These are phyloP conservation scores for Leptinotarsa texana DNA, from an alignment of 1,140 invertebrate genomes.

Conservation along the genomic window DNA sequence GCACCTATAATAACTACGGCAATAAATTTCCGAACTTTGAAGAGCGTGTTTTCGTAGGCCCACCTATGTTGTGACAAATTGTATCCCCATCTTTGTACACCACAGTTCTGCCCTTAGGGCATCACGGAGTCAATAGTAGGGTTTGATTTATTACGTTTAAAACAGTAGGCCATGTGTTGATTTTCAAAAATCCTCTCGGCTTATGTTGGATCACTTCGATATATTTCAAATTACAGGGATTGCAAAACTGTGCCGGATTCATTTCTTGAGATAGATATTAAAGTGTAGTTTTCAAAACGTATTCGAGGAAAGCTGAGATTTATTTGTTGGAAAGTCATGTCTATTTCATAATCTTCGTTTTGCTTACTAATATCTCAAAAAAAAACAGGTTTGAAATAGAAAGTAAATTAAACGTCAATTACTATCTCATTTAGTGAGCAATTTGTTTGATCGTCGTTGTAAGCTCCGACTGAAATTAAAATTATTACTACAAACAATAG, in stretches of 20 bases:
- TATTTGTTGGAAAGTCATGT: too few relatives aligned
- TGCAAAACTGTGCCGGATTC: not conserved
- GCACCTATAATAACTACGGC: conserved; percentile 9
- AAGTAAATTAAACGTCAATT: too few relatives aligned
- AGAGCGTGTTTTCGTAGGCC: conserved; percentile 24
- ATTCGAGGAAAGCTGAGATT: too few relatives aligned
- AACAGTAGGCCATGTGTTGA: conserved; percentile 39
- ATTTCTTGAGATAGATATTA: too few relatives aligned
- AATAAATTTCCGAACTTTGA: conserved; percentile 14
- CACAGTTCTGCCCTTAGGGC: conserved; percentile 18
- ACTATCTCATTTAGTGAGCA: too few relatives aligned
- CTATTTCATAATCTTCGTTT: too few relatives aligned
- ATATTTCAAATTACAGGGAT: not conserved
- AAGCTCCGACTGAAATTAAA: too few relatives aligned
- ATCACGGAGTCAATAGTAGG: not conserved
- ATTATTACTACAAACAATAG: too few relatives aligned
- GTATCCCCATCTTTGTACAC: conserved; percentile 24
- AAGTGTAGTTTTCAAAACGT: too few relatives aligned
- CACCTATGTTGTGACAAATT: conserved; percentile 46
- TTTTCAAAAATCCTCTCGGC: conserved; percentile 22
- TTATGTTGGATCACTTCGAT: conserved; percentile 11
- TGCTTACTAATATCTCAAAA: too few relatives aligned
- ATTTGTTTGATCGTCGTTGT: too few relatives aligned
- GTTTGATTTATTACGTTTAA: conserved; percentile 33
- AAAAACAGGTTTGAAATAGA: too few relatives aligned